Percentiles rank a stretch among this genome's conserved stretches.
These are phyloP conservation scores for Proterorhinus semilunaris DNA, from an alignment of 2,113 vertebrate genomes.

Conservation along the genomic window DNA sequence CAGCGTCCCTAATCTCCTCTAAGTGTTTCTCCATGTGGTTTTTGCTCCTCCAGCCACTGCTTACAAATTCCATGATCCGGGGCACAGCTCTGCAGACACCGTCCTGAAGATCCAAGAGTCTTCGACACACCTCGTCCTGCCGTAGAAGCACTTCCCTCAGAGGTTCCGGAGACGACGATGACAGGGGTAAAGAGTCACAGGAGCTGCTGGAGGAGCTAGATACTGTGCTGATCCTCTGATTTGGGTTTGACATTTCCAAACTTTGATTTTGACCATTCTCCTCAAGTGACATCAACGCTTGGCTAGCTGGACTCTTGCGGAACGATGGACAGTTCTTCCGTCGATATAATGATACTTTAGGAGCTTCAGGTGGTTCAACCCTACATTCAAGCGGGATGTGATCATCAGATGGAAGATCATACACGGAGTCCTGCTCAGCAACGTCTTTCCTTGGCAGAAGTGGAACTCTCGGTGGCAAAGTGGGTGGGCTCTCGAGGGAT, in stretches of 20 bases:
- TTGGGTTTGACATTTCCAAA: constrained; percentile 52
- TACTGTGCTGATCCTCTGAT: constrained; percentile 76
- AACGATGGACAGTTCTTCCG: constrained; percentile 29
- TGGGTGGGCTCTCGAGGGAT: constrained; percentile 28
- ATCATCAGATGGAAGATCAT: constrained; percentile 63
- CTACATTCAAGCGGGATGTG: constrained; percentile 61
- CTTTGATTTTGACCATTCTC: constrained; percentile 3
- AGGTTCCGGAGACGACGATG: constrained; percentile 71
- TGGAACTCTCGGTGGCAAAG: constrained; percentile 11
- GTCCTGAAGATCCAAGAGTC: constrained; percentile 79
- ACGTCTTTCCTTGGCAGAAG: constrained; percentile 53
- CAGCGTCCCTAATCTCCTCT: constrained; percentile 77
- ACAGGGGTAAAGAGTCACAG: constrained; percentile 69
- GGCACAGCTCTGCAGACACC: constrained; percentile 77
- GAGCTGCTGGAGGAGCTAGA: constrained; percentile 80
- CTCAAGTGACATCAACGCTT: constrained; percentile 10
- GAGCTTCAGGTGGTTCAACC: constrained; percentile 70
- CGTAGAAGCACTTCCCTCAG: constrained; percentile 75
- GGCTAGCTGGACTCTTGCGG: constrained; percentile 22
- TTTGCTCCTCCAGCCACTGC: constrained; percentile 85
- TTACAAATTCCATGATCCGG: constrained; percentile 88
- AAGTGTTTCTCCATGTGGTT: constrained; percentile 83
- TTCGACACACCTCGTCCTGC: constrained; percentile 76
- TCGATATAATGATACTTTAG: constrained; percentile 54
- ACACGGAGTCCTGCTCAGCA: constrained; percentile 41